These are phyloP conservation scores for Drosophila baimaii DNA, from an alignment of 1,140 invertebrate genomes.

Conservation along the genomic window DNA sequence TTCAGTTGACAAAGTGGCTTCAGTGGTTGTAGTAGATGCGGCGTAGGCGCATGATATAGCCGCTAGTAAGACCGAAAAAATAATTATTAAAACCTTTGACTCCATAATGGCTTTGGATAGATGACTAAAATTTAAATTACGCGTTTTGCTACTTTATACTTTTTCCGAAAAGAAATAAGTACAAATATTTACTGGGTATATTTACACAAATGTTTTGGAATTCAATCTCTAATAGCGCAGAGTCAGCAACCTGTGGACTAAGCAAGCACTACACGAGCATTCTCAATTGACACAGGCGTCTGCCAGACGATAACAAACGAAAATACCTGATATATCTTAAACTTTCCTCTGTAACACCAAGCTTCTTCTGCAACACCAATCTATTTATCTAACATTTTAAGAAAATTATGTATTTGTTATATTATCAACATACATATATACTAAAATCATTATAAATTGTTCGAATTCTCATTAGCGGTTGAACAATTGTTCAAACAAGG, in stretches of 20 bases:
- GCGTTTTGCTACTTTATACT: conserved; percentile 19
- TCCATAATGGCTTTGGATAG: conserved; percentile 18
- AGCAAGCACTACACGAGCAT: not conserved
- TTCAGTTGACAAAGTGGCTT: not conserved
- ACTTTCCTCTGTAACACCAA: too few species aligned
- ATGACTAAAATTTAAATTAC: conserved; percentile 14
- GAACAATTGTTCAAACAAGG: not conserved
- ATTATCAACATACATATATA: not conserved
- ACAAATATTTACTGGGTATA: conserved; percentile 2
- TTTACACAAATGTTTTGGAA: conserved; percentile 40
- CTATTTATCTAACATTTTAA: too few species aligned
- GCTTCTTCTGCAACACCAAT: too few species aligned
- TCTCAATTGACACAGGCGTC: not conserved
- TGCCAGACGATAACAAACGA: not conserved
- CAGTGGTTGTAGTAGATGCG: not conserved
- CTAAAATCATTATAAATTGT: not conserved
- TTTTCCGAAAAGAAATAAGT: not conserved
- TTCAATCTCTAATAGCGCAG: conserved; percentile 13
- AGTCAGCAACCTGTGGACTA: conserved; percentile 3
- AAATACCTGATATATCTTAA: not conserved
- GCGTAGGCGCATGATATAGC: not conserved
- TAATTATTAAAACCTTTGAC: conserved; percentile 8
- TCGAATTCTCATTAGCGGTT: too few species aligned
- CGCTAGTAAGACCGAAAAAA: not conserved
- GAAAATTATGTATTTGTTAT: not conserved